Conservation (phyloP, 2,888 invertebrate genomes). For the Agrotis clavis region DNA sequence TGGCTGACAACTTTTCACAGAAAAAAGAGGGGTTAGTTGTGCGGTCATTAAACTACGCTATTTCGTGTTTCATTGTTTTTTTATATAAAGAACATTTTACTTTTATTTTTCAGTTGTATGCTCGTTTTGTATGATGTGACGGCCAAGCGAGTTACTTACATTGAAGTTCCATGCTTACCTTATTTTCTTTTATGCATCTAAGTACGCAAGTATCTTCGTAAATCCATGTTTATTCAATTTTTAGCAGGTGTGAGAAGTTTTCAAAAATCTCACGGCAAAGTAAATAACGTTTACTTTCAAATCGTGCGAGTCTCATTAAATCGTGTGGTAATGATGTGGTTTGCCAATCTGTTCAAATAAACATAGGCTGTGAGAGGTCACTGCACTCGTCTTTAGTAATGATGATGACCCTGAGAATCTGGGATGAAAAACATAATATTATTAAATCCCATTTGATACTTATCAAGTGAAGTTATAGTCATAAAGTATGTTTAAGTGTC, state of each 20-base stretch:
- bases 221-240: constrained; percentile 25
- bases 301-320: constrained; percentile 57
- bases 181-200: constrained; percentile 13
- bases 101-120: background rate
- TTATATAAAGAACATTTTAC: background rate
- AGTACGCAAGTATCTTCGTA: background rate
- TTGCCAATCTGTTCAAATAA: constrained; percentile 59
- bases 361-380: constrained; percentile 25
- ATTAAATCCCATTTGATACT: background rate
- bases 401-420: constrained; percentile 15
- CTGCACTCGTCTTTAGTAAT: constrained; percentile 10
- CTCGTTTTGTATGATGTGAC: background rate
- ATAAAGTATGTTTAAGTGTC: background rate
- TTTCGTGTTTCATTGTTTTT: background rate
- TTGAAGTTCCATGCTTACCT: background rate
- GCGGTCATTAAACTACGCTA: constrained; percentile 4
- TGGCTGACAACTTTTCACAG: too few species aligned
- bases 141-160: background rate
- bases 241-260: constrained; percentile 50
- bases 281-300: constrained; percentile 55
- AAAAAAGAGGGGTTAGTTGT: background rate
- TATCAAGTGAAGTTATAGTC: background rate
- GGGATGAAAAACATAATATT: constrained; percentile 19
- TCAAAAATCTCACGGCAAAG: constrained; percentile 55
- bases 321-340: constrained; percentile 39